phyloP scores from a whole-genome alignment of 2,113 vertebrate species.

The Chaenogobius annularis region DNA sequence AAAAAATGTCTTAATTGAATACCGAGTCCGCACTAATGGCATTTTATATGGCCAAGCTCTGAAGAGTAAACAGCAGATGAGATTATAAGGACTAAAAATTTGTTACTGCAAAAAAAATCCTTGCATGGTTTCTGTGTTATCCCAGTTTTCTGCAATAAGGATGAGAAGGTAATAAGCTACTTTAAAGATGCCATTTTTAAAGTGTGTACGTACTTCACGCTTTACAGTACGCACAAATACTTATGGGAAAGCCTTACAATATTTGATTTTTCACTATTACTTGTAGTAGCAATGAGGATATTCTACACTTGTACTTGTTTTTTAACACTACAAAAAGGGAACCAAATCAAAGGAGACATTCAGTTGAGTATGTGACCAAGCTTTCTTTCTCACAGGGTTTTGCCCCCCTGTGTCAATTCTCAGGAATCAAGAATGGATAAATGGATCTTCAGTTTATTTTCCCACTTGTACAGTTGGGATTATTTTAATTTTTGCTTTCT shows the following conservation, averaged over 20 bases:
- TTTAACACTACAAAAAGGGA: conserved; percentile 11
- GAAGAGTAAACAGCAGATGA: neutral
- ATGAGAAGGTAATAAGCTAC: neutral
- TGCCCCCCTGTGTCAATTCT: conserved; percentile 35
- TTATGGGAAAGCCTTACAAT: conserved; percentile 21
- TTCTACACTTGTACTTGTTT: neutral
- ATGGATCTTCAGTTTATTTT: neutral
- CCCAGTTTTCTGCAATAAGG: neutral
- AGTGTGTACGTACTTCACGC: neutral
- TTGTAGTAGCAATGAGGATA: neutral
- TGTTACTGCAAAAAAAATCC: neutral
- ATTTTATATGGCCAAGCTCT: neutral
- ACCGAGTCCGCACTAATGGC: neutral
- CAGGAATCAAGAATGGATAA: conserved; percentile 38
- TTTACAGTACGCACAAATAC: conserved; percentile 9
- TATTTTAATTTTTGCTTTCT: too few species aligned
- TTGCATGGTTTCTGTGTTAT: neutral
- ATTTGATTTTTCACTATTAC: neutral
- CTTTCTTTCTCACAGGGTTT: conserved; percentile 16
- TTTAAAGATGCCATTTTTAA: neutral
- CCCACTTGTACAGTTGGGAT: neutral
- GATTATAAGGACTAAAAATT: neutral
- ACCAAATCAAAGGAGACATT: neutral
- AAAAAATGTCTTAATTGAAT: neutral
- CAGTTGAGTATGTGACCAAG: conserved; percentile 6